Evolutionary conservation across 2,113 vertebrate species (phyloP), one percentile per base, ranked within the genome.

Genomic region (Labeo rohita): DNA sequence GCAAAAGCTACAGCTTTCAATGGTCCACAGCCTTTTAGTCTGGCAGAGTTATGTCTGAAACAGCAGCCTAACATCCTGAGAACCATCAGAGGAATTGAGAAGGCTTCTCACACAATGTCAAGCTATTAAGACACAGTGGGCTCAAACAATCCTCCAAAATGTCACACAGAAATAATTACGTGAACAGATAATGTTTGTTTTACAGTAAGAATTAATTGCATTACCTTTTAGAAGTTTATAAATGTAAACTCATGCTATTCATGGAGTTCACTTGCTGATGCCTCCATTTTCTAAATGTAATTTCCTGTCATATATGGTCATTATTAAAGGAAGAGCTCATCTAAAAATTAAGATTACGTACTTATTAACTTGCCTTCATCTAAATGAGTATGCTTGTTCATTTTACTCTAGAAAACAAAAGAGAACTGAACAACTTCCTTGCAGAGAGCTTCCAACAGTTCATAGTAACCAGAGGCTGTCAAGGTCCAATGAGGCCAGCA

Each of bases 21-120:
- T 8, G n/a, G 28, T 34, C 39, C 7, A 36, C 76, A 84, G 15
- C 61, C 49, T 72, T 77, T 82, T 52, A 28, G 43, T 85, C 63
- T 36, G 15, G 49, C 75, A 85, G 83, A 87, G 16, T 84, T 84
- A 61, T 76, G 87, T 66, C 36, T 45, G 23, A 76, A 81, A 87
- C 79, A 84, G 68, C 68, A 75, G 59, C 49, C 18, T 78, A 68
- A 39, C 73, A 61, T 39, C 72, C 47, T 54, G 68, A 72, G 61
- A 49, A 23, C 39, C 36, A 16, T 28, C 85, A 15, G 6, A 43
- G 65, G 65, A 83, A 65, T 36, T 68, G 47, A 66, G n/a, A 18
- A 28, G 3, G 13, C 23, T 28, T 16, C 13, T 23, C n/a, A 16
- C 0, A 65, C 43, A 63, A 8, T 16, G 4, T 80, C 7, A n/a